Evolutionary conservation across 92 coral and sea anemone genomes (phyloP).

Genomic region (Nematostella vectensis): DNA sequence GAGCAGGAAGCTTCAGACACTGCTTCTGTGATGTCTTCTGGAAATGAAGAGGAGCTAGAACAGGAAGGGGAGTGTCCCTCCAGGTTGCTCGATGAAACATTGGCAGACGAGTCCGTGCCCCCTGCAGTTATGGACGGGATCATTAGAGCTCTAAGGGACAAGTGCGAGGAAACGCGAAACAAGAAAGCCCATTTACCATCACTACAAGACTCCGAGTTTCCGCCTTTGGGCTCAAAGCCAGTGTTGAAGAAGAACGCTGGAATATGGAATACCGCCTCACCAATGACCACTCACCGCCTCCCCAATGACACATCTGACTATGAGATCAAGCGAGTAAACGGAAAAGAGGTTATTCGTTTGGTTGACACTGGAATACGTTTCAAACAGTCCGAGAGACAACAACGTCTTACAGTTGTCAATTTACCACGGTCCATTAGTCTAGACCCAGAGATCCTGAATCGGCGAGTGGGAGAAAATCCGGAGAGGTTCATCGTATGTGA

Average conservation of each 20-base stretch:
- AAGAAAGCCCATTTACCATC: constrained; percentile 1
- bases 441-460: constrained; percentile 36
- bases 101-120: constrained; percentile 47
- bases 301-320: constrained; percentile 3
- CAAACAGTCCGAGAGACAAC: constrained; percentile 29
- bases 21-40: too few relatives aligned
- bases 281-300: too few relatives aligned
- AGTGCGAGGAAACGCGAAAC: constrained; percentile 31
- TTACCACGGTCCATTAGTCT: constrained; percentile 21
- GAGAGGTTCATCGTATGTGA: constrained; percentile 39
- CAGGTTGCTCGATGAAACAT: constrained; percentile 15
- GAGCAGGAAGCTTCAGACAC: background rate
- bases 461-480: constrained; percentile 35
- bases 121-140: constrained; percentile 55
- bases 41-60: too few relatives aligned
- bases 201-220: constrained; percentile 36
- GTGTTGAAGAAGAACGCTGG: too few relatives aligned
- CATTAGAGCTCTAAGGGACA: constrained; percentile 49
- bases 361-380: constrained; percentile 24
- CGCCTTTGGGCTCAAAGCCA: too few relatives aligned
- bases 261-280: too few relatives aligned
- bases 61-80: constrained; percentile 4
- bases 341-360: constrained; percentile 57
- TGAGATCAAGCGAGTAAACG: constrained; percentile 36
- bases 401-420: constrained; percentile 17